Percentiles rank a stretch among this genome's conserved stretches.
Evolutionary conservation across 2,797 vertebrate species (phyloP).

Genomic region (Megalops cyprinoides): DNA sequence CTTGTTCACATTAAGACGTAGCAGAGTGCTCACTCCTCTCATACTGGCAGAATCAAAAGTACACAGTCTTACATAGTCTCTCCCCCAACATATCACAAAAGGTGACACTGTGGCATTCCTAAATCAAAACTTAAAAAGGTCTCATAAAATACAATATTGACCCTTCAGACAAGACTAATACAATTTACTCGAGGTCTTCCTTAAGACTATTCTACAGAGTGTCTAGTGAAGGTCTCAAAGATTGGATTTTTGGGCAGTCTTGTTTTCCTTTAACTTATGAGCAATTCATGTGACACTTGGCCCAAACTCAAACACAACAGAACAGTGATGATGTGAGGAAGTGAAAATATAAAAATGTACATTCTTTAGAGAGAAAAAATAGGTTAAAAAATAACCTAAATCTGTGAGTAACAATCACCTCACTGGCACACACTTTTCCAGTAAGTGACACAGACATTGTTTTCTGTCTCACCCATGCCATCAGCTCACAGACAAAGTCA

Average conservation of each 20-base stretch:
- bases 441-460: no score
- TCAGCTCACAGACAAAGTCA: background rate
- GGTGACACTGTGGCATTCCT: no score
- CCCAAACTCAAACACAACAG: slow-evolving; percentile 10
- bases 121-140: no score
- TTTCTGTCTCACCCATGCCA: no score
- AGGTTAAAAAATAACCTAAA: no score
- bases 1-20: background rate
- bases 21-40: background rate
- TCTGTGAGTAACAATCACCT: background rate
- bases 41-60: background rate
- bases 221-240: no score
- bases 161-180: no score
- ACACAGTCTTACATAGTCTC: background rate
- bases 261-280: background rate
- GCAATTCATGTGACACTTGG: background rate
- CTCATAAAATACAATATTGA: no score
- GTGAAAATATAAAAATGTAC: slow-evolving; percentile 13
- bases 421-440: background rate
- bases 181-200: no score
- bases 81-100: background rate
- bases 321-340: background rate
- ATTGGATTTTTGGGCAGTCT: no score
- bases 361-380: background rate
- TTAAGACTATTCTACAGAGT: no score